A percentile compares a stretch with the other conserved stretches of the same genome.
phyloP scores from a whole-genome alignment of 37 sponge, comb jelly and placozoan species.

The Chondrilla cf. caribensis region DNA sequence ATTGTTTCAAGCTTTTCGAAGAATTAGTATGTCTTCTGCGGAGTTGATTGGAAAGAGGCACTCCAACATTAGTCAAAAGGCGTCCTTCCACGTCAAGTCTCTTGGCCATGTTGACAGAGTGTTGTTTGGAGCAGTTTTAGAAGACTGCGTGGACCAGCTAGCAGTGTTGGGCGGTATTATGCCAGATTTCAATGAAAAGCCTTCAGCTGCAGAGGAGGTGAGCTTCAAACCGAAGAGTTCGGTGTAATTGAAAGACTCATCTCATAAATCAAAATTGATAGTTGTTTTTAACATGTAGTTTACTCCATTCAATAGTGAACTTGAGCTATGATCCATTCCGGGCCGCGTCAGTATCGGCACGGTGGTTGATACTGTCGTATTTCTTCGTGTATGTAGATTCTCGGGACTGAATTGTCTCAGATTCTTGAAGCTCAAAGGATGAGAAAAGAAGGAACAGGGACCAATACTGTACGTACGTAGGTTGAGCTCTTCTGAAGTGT shows the following conservation, averaged over 20 bases:
- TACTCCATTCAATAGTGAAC: too few species aligned
- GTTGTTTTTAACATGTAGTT: too few species aligned
- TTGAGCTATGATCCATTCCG: too few species aligned
- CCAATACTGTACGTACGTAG: too few species aligned
- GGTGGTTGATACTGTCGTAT: too few species aligned
- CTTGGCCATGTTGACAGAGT: slow-evolving; percentile 31
- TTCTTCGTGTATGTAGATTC: slow-evolving; percentile 38
- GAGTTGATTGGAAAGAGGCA: not conserved
- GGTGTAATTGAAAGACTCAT: too few species aligned
- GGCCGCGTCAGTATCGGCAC: too few species aligned
- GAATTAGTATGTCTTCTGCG: not conserved
- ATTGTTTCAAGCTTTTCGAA: not conserved
- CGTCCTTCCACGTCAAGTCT: not conserved
- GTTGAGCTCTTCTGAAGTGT: too few species aligned
- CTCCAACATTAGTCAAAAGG: not conserved
- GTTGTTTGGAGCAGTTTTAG: slow-evolving; percentile 56
- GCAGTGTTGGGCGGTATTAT: slow-evolving; percentile 78
- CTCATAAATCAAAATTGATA: too few species aligned
- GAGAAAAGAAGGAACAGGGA: slow-evolving; percentile 9
- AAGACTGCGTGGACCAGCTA: slow-evolving; percentile 82
- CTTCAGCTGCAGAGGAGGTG: slow-evolving; percentile 62
- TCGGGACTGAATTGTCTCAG: slow-evolving; percentile 68
- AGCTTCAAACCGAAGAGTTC: slow-evolving; percentile 2
- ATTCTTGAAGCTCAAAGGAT: slow-evolving; percentile 72
- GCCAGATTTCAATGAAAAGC: slow-evolving; percentile 46